Evolutionary conservation across 2,113 vertebrate genomes (phyloP).

Genomic region (Bos taurus): DNA sequence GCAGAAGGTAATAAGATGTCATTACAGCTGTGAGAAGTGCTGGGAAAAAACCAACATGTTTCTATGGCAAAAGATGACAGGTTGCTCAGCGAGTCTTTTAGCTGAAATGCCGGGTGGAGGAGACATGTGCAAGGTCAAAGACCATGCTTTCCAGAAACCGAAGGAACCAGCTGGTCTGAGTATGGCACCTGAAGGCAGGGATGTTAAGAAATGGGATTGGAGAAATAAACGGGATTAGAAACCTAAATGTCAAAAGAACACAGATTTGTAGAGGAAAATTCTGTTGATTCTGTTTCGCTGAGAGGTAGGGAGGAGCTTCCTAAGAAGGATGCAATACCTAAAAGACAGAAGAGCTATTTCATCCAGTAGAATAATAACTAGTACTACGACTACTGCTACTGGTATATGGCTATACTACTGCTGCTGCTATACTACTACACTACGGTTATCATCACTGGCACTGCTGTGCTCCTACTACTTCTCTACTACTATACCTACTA

Average conservation of each 20-base stretch:
- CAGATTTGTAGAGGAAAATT: not conserved
- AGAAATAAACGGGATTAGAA: not conserved
- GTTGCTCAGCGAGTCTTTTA: too few species aligned
- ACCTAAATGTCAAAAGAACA: not conserved
- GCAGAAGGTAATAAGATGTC: too few species aligned
- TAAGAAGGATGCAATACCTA: not conserved
- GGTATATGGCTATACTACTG: fast-evolving
- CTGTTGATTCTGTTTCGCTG: not conserved
- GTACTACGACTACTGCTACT: fast-evolving
- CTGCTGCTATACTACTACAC: fast-evolving
- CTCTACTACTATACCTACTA: fast-evolving
- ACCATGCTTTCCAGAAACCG: not conserved
- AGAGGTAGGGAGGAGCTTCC: not conserved
- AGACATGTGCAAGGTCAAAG: not conserved
- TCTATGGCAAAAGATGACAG: not conserved
- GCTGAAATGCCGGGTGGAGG: not conserved
- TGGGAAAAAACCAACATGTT: not conserved
- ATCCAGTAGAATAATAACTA: not conserved
- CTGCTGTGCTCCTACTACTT: fast-evolving
- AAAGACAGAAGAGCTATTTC: not conserved
- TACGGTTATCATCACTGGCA: fast-evolving
- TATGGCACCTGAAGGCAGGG: not conserved
- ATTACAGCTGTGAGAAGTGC: not conserved
- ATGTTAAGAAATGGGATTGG: too few species aligned
- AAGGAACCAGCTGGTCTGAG: too few species aligned